These are phyloP conservation scores for Podabrus alpinus DNA, from an alignment of 2,888 invertebrate genomes.

Conservation along the genomic window DNA sequence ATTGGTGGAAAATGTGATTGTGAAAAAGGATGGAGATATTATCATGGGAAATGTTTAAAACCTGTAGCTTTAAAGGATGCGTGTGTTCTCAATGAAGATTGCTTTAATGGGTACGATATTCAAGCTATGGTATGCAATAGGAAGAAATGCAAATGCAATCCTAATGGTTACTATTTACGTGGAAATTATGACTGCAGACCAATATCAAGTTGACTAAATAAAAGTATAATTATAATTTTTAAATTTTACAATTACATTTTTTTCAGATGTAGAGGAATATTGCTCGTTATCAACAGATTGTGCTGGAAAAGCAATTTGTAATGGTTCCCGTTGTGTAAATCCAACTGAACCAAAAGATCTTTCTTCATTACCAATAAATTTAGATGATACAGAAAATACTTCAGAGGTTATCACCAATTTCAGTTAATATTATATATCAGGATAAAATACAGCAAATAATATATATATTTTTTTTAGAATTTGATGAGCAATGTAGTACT, in stretches of 20 bases:
- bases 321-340: slow-evolving; percentile 2
- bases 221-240: not conserved
- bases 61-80: slow-evolving; percentile 4
- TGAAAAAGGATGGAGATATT: slow-evolving; percentile 28
- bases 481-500: not conserved
- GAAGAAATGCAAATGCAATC: slow-evolving; percentile 32
- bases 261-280: slow-evolving; percentile 10
- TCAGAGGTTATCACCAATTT: not conserved
- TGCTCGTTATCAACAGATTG: slow-evolving; percentile 24
- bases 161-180: slow-evolving; percentile 32
- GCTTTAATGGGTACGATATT: slow-evolving; percentile 34
- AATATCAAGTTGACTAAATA: not conserved
- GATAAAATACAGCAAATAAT: not conserved
- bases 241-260: not conserved
- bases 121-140: slow-evolving; percentile 29
- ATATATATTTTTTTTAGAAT: not conserved
- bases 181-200: slow-evolving; percentile 33
- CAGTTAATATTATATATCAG: not conserved
- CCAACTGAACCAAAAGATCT: not conserved
- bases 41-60: slow-evolving; percentile 27
- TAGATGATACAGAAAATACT: not conserved
- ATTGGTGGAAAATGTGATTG: slow-evolving; percentile 27
- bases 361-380: not conserved
- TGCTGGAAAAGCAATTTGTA: not conserved
- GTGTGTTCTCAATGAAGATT: slow-evolving; percentile 31